Percentiles rank a stretch among this genome's conserved stretches.
These are phyloP conservation scores for Neolamprologus longior DNA, from an alignment of 2,113 vertebrate species.

Conservation along the genomic window DNA sequence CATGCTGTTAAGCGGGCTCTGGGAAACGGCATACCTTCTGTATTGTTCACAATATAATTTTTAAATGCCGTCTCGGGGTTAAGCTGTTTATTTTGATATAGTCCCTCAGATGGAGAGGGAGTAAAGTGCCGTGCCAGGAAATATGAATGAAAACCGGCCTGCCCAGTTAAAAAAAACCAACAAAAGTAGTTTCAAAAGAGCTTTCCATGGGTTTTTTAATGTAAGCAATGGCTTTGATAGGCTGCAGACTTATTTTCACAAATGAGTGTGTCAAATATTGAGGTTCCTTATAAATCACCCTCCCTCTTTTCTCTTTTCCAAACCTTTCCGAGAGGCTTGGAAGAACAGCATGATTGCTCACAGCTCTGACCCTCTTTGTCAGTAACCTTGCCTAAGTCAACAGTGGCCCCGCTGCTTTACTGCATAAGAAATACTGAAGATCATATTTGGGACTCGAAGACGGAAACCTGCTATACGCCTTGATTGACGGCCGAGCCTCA, in stretches of 20 bases:
- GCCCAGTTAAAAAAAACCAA: background rate
- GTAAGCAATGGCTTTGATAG: conserved; percentile 48
- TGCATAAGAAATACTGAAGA: conserved; percentile 28
- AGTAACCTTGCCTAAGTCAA: conserved; percentile 41
- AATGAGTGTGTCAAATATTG: conserved; percentile 58
- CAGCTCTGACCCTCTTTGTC: conserved; percentile 24
- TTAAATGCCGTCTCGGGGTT: conserved; percentile 22
- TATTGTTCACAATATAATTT: conserved; percentile 5
- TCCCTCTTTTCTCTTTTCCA: conserved; percentile 3
- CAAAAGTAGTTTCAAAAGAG: conserved; percentile 22
- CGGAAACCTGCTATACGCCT: conserved; percentile 25
- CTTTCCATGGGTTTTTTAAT: conserved; percentile 43
- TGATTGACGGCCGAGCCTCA: conserved; percentile 33
- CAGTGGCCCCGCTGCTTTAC: conserved; percentile 37
- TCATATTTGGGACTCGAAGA: conserved; percentile 36
- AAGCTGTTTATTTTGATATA: conserved; percentile 54
- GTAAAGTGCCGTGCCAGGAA: conserved; percentile 43
- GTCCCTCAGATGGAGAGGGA: conserved; percentile 8
- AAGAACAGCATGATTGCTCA: conserved; percentile 27
- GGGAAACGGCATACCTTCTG: conserved; percentile 8
- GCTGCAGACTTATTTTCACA: conserved; percentile 56
- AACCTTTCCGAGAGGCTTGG: conserved; percentile 11
- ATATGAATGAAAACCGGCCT: conserved; percentile 54
- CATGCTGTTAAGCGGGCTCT: background rate
- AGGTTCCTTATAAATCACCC: conserved; percentile 58